Evolutionary conservation across 2,888 invertebrate species (phyloP).

Genomic region (Noctua comes): DNA sequence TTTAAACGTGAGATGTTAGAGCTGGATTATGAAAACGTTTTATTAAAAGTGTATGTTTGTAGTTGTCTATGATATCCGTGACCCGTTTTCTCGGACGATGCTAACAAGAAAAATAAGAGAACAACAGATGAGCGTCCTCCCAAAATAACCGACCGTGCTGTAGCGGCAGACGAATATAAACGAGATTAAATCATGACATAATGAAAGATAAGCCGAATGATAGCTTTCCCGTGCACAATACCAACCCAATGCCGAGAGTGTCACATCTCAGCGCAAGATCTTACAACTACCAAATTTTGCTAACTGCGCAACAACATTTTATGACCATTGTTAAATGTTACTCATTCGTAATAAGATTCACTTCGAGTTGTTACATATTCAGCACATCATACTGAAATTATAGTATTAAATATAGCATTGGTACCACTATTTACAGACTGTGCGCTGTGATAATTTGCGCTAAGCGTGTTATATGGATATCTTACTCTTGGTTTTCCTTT

Average conservation of each 20-base stretch:
- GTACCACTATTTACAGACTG: conserved; percentile 42
- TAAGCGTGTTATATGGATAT: conserved; percentile 39
- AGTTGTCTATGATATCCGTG: conserved; percentile 70
- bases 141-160: conserved; percentile 81
- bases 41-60: conserved; percentile 64
- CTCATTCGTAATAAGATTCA: conserved; percentile 19
- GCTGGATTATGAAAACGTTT: conserved; percentile 58
- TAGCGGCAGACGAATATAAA: conserved; percentile 80
- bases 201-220: conserved; percentile 57
- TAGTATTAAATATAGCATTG: conserved; percentile 20
- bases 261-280: conserved; percentile 1
- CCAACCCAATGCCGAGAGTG: not conserved
- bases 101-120: conserved; percentile 79
- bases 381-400: conserved; percentile 39
- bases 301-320: not conserved
- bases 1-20: conserved; percentile 14
- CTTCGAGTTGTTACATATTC: conserved; percentile 27
- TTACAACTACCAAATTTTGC: conserved; percentile 11
- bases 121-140: conserved; percentile 82
- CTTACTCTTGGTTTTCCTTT: conserved; percentile 29
- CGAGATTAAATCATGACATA: conserved; percentile 79
- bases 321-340: conserved; percentile 7
- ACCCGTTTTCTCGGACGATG: conserved; percentile 77
- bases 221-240: conserved; percentile 35
- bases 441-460: conserved; percentile 51